Conservation (phyloP, 2,888 invertebrate species). For the Melieria omissa region DNA sequence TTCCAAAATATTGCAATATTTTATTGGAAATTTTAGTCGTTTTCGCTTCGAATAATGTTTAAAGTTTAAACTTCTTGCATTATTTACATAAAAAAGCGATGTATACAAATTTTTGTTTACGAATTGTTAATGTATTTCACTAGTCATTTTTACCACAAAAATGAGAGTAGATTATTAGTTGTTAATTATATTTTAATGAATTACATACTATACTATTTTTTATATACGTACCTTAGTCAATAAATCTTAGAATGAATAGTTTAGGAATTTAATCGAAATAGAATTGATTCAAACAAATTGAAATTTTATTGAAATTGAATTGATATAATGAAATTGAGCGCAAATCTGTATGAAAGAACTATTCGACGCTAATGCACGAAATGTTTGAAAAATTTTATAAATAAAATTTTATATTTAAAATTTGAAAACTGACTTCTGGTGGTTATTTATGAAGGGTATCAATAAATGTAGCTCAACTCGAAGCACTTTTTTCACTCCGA, state of each 20-base stretch:
- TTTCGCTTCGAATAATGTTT: conserved; percentile 7
- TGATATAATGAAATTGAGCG: background rate
- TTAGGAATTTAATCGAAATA: background rate
- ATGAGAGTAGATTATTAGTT: conserved; percentile 52
- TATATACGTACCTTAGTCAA: background rate
- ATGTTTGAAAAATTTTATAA: background rate
- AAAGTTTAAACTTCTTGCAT: background rate
- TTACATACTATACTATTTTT: background rate
- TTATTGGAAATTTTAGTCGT: conserved; percentile 13
- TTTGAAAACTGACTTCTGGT: background rate
- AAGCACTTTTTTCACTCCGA: too few relatives aligned
- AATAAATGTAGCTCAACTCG: background rate
- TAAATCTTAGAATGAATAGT: conserved; percentile 15
- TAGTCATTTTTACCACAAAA: conserved; percentile 63
- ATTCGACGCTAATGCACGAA: background rate
- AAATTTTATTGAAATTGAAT: background rate
- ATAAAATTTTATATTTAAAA: conserved; percentile 2
- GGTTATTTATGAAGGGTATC: background rate
- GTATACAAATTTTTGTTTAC: conserved; percentile 21
- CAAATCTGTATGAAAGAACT: background rate
- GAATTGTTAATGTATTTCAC: conserved; percentile 49
- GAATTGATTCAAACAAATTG: background rate
- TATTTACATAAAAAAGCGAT: background rate
- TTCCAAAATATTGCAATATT: conserved; percentile 18
- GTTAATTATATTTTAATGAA: conserved; percentile 22